These are phyloP conservation scores for Microdon myrmicae DNA, from an alignment of 2,888 invertebrate species.

Conservation along the genomic window DNA sequence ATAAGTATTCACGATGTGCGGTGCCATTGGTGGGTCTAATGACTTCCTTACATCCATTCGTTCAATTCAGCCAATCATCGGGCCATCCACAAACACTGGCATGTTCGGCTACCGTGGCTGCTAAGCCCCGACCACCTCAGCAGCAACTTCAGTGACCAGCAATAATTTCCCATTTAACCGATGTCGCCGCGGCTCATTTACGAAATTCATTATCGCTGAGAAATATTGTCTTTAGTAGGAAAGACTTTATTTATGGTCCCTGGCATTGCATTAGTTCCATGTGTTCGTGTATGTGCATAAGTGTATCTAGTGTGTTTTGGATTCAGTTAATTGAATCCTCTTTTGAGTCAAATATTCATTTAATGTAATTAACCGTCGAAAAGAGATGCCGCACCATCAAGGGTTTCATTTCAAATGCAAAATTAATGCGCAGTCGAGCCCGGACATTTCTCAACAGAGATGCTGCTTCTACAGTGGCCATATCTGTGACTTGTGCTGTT, in stretches of 20 bases:
- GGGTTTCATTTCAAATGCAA: constrained; percentile 50
- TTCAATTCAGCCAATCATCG: constrained; percentile 13
- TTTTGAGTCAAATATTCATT: constrained; percentile 38
- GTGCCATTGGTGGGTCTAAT: constrained; percentile 23
- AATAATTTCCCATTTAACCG: constrained; percentile 48
- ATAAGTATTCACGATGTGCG: not conserved
- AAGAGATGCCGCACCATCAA: constrained; percentile 30
- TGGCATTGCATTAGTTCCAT: constrained; percentile 16
- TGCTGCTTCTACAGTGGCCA: not conserved
- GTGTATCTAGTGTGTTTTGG: constrained; percentile 11
- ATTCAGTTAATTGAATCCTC: constrained; percentile 48
- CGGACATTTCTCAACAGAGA: constrained; percentile 34
- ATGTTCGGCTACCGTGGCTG: too few relatives aligned
- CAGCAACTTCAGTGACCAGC: constrained; percentile 16
- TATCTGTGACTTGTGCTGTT: not conserved
- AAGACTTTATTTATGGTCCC: constrained; percentile 45
- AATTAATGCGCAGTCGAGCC: constrained; percentile 41
- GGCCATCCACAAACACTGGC: constrained; percentile 5
- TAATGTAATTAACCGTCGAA: constrained; percentile 28
- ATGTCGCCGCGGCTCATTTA: constrained; percentile 49
- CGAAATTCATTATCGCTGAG: constrained; percentile 52
- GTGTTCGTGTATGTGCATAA: not conserved
- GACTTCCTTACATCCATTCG: constrained; percentile 14
- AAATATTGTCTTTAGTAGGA: constrained; percentile 48
- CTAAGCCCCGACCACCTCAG: not conserved